Percentiles rank a stretch among this genome's conserved stretches.
Conservation (phyloP, 2,113 vertebrate genomes). For the Colossoma macropomum region DNA sequence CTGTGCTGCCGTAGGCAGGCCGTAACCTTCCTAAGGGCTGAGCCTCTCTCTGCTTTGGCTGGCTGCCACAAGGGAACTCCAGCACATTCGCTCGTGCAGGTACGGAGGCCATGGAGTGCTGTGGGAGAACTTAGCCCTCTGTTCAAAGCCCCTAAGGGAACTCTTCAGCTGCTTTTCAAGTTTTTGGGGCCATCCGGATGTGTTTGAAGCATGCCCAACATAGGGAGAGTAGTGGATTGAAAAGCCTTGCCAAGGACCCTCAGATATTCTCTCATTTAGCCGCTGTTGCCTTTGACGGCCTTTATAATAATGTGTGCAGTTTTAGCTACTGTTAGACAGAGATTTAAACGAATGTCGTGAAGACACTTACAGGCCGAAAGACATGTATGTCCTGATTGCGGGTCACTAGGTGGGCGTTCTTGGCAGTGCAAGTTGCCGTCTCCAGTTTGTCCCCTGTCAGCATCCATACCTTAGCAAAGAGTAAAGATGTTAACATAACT, state of each 20-base stretch:
- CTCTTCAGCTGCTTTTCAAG: slow-evolving; percentile 47
- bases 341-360: background rate
- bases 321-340: background rate
- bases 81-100: slow-evolving; percentile 60
- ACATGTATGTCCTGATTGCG: slow-evolving; percentile 94
- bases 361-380: slow-evolving; percentile 87
- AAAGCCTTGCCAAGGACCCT: background rate
- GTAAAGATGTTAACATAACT: background rate
- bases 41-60: slow-evolving; percentile 65
- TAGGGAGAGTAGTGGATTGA: background rate
- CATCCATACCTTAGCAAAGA: slow-evolving; percentile 92
- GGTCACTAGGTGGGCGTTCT: slow-evolving; percentile 96
- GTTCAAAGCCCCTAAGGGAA: slow-evolving; percentile 64
- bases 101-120: slow-evolving; percentile 58
- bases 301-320: background rate
- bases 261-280: background rate
- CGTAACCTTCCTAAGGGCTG: slow-evolving; percentile 74
- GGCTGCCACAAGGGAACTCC: slow-evolving; percentile 63
- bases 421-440: slow-evolving; percentile 95
- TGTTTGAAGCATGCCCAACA: background rate
- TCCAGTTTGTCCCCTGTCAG: slow-evolving; percentile 96
- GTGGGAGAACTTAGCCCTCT: slow-evolving; percentile 67
- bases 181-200: background rate
- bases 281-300: too few relatives aligned
- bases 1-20: slow-evolving; percentile 67